phyloP scores from a whole-genome alignment of 92 coral and sea anemone genomes.

The Paramuricea clavata region DNA sequence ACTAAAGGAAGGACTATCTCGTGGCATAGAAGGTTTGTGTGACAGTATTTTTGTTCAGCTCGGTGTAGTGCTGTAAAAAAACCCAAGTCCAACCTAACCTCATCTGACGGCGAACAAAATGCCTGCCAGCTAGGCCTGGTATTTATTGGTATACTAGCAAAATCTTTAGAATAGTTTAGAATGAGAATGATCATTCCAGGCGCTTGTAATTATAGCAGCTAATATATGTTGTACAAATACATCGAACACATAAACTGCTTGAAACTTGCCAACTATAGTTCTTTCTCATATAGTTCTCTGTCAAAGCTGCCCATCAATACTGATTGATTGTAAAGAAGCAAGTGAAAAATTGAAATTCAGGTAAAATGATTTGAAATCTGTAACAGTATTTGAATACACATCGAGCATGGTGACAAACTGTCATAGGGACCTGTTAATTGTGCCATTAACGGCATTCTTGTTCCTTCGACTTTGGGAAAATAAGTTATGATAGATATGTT shows the following conservation, averaged over 20 bases:
- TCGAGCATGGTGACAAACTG: no score
- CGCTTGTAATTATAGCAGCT: not conserved
- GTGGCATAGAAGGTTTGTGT: constrained; percentile 32
- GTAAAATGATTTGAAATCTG: not conserved
- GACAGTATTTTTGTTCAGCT: not conserved
- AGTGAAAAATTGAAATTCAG: constrained; percentile 11
- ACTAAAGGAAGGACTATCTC: not conserved
- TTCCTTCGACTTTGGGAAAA: no score
- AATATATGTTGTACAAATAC: not conserved
- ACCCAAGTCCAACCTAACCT: no score
- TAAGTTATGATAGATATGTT: no score
- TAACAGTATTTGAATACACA: not conserved
- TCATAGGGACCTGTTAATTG: no score
- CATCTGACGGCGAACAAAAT: no score
- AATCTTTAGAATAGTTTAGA: no score
- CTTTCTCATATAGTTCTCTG: constrained; percentile 10
- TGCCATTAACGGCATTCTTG: no score
- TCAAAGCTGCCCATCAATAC: not conserved
- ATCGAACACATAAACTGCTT: no score
- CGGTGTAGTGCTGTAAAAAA: no score
- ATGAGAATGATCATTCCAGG: not conserved
- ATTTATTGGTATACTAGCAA: no score
- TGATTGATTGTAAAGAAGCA: not conserved
- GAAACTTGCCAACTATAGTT: not conserved
- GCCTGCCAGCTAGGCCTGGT: no score